Conservation (phyloP, 2,113 vertebrate species). For the Hemiprocne comata region DNA sequence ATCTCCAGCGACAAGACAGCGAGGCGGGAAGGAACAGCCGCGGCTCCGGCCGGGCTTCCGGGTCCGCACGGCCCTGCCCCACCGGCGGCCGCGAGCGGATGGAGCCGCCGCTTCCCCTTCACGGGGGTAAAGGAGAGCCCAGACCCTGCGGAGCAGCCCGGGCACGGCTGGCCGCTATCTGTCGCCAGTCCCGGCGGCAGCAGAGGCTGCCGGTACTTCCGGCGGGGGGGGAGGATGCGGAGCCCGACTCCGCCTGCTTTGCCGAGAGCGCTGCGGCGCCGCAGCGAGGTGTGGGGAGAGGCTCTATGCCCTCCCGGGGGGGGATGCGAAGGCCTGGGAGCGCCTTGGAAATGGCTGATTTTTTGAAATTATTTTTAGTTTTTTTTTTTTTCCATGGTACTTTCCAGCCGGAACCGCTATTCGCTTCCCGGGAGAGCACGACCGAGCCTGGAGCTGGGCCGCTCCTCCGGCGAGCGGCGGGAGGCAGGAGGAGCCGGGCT, state of each 20-base stretch:
- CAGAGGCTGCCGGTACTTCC: neutral
- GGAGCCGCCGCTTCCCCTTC: too few species aligned
- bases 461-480: neutral
- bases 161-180: neutral
- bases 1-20: neutral
- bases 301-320: fast-evolving
- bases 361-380: neutral
- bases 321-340: fast-evolving
- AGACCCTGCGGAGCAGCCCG: fast-evolving
- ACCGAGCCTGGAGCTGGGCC: too few species aligned
- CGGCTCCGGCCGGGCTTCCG: too few species aligned
- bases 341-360: neutral
- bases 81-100: too few species aligned
- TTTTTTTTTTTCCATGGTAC: neutral
- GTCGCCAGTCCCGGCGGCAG: neutral
- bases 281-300: fast-evolving
- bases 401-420: neutral
- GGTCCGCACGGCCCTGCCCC: too few species aligned
- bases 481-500: neutral
- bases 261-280: too few species aligned
- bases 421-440: neutral
- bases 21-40: neutral
- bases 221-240: neutral
- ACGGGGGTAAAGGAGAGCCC: neutral
- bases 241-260: neutral